A percentile compares a stretch with the other conserved stretches of the same genome.
Evolutionary conservation across 2,113 vertebrate species (phyloP).

Genomic region (Circaetus gallicus): DNA sequence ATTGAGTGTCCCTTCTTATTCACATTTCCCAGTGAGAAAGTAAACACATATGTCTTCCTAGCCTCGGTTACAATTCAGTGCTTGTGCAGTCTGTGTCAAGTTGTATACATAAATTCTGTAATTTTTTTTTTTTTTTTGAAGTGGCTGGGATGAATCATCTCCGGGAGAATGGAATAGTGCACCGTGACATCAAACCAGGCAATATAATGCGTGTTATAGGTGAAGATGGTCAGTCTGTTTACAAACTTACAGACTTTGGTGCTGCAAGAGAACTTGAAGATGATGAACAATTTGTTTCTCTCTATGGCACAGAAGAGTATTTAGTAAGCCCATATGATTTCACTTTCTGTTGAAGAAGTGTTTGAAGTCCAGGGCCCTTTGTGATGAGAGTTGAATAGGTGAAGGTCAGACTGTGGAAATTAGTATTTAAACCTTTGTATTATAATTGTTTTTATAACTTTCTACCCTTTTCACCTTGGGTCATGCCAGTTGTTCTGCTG

Average conservation of each 20-base stretch:
- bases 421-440: not conserved
- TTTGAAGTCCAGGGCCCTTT: not conserved
- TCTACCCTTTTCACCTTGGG: not conserved
- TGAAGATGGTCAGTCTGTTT: conserved; percentile 93
- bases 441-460: not conserved
- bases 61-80: not conserved
- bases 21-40: not conserved
- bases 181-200: conserved; percentile 96
- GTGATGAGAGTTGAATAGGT: not conserved
- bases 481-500: not conserved
- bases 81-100: not conserved
- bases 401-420: not conserved
- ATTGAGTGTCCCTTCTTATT: not conserved
- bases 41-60: not conserved
- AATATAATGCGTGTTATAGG: conserved; percentile 98
- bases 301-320: conserved; percentile 98
- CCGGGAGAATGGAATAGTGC: conserved; percentile 95
- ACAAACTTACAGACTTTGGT: conserved; percentile 97
- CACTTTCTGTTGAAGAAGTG: not conserved
- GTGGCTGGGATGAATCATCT: conserved; percentile 99
- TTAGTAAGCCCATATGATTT: conserved; percentile 79
- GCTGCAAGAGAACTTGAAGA: conserved; percentile 95
- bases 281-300: conserved; percentile 96
- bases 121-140: conserved; percentile 41
- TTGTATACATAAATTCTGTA: not conserved